Evolutionary conservation across 1,140 invertebrate genomes (phyloP).

Genomic region (Drosophila aff.): DNA sequence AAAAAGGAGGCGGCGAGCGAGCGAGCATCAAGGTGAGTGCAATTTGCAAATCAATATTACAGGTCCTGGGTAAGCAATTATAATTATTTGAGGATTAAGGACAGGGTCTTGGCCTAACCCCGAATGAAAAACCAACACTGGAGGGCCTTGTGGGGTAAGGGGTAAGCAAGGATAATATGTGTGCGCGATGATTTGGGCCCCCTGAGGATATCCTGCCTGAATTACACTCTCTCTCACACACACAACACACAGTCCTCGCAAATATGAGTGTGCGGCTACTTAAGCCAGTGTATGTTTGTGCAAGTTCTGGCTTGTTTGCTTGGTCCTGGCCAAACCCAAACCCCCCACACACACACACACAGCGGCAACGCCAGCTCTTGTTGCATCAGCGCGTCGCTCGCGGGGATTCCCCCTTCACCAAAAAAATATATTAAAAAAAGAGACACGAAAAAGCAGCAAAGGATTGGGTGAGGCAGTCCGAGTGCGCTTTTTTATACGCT

Average conservation of each 20-base stretch:
- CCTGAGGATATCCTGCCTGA: slow-evolving; percentile 2
- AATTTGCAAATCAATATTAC: slow-evolving; percentile 25
- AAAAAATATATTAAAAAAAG: slow-evolving; percentile 17
- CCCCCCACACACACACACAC: slow-evolving; percentile 7
- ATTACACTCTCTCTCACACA: neutral
- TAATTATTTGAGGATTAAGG: slow-evolving; percentile 9
- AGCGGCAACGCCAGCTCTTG: slow-evolving; percentile 47
- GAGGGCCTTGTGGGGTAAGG: neutral
- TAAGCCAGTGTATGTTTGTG: slow-evolving; percentile 44
- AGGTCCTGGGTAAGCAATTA: slow-evolving; percentile 17
- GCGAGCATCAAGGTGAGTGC: slow-evolving; percentile 23
- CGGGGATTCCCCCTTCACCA: slow-evolving; percentile 48
- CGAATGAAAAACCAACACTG: neutral
- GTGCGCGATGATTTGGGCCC: slow-evolving; percentile 29
- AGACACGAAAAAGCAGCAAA: slow-evolving; percentile 12
- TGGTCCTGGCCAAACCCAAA: slow-evolving; percentile 36
- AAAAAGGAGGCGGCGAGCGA: neutral
- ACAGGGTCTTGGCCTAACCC: slow-evolving; percentile 3
- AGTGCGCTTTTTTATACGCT: slow-evolving; percentile 42
- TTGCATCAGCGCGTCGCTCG: slow-evolving; percentile 76
- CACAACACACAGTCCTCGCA: slow-evolving; percentile 5
- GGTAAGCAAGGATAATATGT: slow-evolving; percentile 23
- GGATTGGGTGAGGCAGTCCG: slow-evolving; percentile 21
- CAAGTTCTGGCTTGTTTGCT: slow-evolving; percentile 61
- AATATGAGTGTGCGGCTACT: slow-evolving; percentile 62